phyloP scores from a whole-genome alignment of 1,140 invertebrate species.

The Papilio polytes region DNA sequence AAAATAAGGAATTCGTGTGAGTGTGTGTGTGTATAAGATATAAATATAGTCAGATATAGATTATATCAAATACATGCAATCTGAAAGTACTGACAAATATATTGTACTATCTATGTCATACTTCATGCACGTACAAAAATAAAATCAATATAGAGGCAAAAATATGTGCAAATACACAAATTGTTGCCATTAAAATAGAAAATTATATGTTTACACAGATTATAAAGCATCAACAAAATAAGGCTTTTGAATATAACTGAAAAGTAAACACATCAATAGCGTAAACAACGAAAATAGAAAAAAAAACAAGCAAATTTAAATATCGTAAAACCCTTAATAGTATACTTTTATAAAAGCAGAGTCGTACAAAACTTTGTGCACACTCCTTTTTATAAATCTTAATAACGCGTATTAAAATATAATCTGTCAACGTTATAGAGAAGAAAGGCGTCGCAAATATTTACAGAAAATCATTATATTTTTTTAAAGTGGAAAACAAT shows the following conservation, averaged over 20 bases:
- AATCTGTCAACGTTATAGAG: constrained; percentile 61
- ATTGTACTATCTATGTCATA: constrained; percentile 27
- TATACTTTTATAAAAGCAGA: constrained; percentile 74
- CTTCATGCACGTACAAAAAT: constrained; percentile 27
- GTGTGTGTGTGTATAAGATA: constrained; percentile 26
- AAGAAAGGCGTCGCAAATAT: constrained; percentile 64
- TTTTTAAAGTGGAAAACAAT: constrained; percentile 51
- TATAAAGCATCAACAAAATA: constrained; percentile 11
- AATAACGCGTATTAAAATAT: constrained; percentile 64
- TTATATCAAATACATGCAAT: constrained; percentile 25
- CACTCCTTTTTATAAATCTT: constrained; percentile 61
- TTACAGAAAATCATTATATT: constrained; percentile 68
- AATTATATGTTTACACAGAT: constrained; percentile 18
- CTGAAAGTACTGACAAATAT: constrained; percentile 8
- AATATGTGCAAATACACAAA: background rate
- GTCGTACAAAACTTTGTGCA: constrained; percentile 68
- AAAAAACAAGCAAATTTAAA: constrained; percentile 82
- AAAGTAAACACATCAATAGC: constrained; percentile 57
- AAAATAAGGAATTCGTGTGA: constrained; percentile 7
- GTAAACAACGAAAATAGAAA: constrained; percentile 60
- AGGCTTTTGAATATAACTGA: constrained; percentile 43
- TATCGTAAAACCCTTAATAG: constrained; percentile 63
- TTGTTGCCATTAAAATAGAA: constrained; percentile 18
- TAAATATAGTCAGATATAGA: constrained; percentile 9
- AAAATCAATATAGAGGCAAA: background rate